Evolutionary conservation across 2,113 vertebrate species (phyloP).

Genomic region (Climacteris rufus): DNA sequence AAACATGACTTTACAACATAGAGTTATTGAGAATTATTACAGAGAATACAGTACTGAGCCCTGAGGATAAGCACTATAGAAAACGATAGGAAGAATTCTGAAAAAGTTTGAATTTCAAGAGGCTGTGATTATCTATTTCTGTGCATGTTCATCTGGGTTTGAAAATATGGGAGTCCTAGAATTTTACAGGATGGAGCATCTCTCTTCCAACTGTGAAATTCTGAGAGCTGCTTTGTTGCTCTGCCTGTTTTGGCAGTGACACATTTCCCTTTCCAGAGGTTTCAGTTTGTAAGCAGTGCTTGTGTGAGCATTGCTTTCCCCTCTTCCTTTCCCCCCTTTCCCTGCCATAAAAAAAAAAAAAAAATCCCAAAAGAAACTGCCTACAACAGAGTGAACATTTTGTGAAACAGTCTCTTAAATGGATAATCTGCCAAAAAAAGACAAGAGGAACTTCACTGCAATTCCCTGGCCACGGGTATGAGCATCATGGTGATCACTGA

Average conservation of each 20-base stretch:
- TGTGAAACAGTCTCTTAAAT: background rate
- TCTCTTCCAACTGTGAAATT: background rate
- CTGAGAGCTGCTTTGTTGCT: background rate
- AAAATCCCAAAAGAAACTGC: background rate
- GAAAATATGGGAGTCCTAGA: background rate
- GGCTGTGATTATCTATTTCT: background rate
- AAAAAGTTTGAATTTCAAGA: background rate
- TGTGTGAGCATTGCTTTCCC: background rate
- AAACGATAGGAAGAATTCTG: background rate
- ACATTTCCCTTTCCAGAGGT: background rate
- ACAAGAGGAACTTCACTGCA: background rate
- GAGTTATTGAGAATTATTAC: background rate
- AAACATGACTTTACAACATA: background rate
- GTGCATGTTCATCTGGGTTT: background rate
- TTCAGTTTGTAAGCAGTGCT: background rate
- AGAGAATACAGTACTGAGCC: background rate
- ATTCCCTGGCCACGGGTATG: background rate
- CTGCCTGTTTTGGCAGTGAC: background rate
- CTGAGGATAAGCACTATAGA: background rate
- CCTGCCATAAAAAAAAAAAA: background rate
- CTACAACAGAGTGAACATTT: background rate
- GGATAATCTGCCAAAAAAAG: background rate
- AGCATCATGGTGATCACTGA: background rate
- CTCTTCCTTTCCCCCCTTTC: background rate
- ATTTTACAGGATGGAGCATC: background rate